phyloP scores from a whole-genome alignment of 2,888 invertebrate species.

The Eupithecia subumbrata region DNA sequence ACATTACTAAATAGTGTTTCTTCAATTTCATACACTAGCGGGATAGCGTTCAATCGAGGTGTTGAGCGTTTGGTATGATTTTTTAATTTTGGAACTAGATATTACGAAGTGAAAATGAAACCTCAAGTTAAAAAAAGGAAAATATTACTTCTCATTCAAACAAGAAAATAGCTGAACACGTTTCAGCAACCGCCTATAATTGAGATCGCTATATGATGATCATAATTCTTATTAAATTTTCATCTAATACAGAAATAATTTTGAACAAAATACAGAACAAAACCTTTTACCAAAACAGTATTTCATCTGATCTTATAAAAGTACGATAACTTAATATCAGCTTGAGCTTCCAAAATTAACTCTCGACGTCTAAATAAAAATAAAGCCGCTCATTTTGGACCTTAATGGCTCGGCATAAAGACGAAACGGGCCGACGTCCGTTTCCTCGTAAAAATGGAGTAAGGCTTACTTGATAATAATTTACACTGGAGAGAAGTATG shows the following conservation, averaged over 20 bases:
- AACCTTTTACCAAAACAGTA: slow-evolving; percentile 19
- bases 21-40: too few relatives aligned
- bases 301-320: slow-evolving; percentile 27
- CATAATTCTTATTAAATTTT: neutral
- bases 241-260: neutral
- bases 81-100: neutral
- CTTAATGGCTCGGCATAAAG: slow-evolving; percentile 19
- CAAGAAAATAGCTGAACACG: neutral
- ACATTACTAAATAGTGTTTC: too few relatives aligned
- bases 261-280: neutral
- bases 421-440: neutral
- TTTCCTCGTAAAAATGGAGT: slow-evolving; percentile 41
- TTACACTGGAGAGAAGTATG: slow-evolving; percentile 44
- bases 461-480: slow-evolving; percentile 47
- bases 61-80: too few relatives aligned
- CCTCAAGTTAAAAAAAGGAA: neutral
- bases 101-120: neutral
- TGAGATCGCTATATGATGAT: neutral
- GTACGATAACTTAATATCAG: slow-evolving; percentile 27
- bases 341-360: slow-evolving; percentile 30
- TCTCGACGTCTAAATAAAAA: slow-evolving; percentile 23
- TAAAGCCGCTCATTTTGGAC: slow-evolving; percentile 21
- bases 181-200: neutral
- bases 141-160: neutral
- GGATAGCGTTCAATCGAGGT: too few relatives aligned